A percentile compares a stretch with the other conserved stretches of the same genome.
These are phyloP conservation scores for Macrochelys suwanniensis DNA, from an alignment of 2,797 vertebrate species.

Conservation along the genomic window DNA sequence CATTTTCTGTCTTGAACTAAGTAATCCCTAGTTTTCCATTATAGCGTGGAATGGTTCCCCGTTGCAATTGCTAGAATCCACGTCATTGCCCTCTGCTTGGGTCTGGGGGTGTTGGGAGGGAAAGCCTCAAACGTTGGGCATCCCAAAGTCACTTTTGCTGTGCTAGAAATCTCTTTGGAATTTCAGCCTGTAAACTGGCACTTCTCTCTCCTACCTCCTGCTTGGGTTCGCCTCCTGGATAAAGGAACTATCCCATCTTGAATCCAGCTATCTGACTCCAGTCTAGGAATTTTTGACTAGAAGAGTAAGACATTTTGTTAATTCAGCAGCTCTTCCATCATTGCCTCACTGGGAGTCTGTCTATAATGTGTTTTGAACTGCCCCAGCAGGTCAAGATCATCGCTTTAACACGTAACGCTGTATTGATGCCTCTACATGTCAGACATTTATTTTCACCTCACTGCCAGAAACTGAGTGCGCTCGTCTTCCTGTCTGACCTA, in stretches of 20 bases:
- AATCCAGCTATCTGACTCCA: not conserved
- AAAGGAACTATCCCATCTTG: rapidly evolving
- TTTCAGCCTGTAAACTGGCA: not conserved
- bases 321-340: not conserved
- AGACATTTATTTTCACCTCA: not conserved
- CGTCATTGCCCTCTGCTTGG: not conserved
- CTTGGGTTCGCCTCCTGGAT: rapidly evolving
- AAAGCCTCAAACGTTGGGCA: not conserved
- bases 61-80: slow-evolving; percentile 30
- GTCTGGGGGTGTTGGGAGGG: rapidly evolving
- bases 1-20: slow-evolving; percentile 60
- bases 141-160: slow-evolving; percentile 1
- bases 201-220: not conserved
- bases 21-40: slow-evolving; percentile 56
- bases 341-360: rapidly evolving
- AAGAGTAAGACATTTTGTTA: rapidly evolving
- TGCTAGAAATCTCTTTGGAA: not conserved
- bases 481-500: not conserved
- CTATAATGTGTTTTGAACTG: rapidly evolving
- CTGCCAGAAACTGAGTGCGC: not conserved
- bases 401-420: rapidly evolving
- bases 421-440: rapidly evolving
- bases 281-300: rapidly evolving
- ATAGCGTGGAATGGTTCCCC: slow-evolving; percentile 39
- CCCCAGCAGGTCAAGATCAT: not conserved